A percentile compares a stretch with the other conserved stretches of the same genome.
Conservation (phyloP, 2,888 invertebrate genomes). For the Thalpophila matura region DNA sequence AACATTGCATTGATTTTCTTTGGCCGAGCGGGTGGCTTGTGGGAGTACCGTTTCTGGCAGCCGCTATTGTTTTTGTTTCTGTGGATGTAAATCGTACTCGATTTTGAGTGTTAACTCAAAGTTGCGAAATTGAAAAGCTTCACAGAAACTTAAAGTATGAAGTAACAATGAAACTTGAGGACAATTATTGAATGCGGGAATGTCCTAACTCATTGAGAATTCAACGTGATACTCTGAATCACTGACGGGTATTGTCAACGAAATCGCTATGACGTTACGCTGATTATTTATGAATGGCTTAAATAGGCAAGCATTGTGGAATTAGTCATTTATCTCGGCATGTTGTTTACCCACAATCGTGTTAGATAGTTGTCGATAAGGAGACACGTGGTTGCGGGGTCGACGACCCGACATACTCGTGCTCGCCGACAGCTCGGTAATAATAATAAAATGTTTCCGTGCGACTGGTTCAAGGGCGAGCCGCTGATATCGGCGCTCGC, state of each 20-base stretch:
- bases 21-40: conserved; percentile 6
- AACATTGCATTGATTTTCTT: conserved; percentile 51
- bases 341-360: conserved; percentile 90
- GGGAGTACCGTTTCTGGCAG: conserved; percentile 27
- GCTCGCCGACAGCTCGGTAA: conserved; percentile 90
- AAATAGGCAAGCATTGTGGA: conserved; percentile 86
- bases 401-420: conserved; percentile 90
- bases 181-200: conserved; percentile 49
- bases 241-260: conserved; percentile 73
- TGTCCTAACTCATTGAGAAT: conserved; percentile 63
- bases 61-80: conserved; percentile 15
- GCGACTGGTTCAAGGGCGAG: conserved; percentile 91
- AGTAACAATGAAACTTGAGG: conserved; percentile 34
- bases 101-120: conserved; percentile 25
- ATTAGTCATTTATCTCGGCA: conserved; percentile 90
- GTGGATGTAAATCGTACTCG: conserved; percentile 1
- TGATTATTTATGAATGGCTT: conserved; percentile 87
- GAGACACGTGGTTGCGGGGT: conserved; percentile 90
- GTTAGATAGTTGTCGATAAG: conserved; percentile 91
- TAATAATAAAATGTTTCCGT: conserved; percentile 91
- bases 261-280: conserved; percentile 81
- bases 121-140: conserved; percentile 24
- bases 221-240: conserved; percentile 64
- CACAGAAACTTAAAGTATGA: conserved; percentile 16
- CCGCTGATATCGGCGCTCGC: conserved; percentile 90